A percentile compares a stretch with the other conserved stretches of the same genome.
Conservation (phyloP, 2,888 invertebrate genomes). For the Nineta flava region DNA sequence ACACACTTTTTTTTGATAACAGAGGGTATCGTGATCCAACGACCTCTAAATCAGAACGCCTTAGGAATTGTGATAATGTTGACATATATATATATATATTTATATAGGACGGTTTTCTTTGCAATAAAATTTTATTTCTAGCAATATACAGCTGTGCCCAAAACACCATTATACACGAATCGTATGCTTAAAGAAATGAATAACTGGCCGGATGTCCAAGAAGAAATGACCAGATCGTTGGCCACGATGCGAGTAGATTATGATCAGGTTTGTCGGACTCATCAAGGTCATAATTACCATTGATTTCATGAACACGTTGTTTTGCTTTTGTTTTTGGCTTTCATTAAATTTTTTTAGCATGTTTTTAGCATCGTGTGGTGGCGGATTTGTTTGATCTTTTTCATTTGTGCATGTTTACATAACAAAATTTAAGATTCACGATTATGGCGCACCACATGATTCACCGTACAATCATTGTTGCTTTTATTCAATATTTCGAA, state of each 20-base stretch:
- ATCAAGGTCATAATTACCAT: neutral
- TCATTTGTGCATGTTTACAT: too few relatives aligned
- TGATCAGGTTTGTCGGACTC: slow-evolving; percentile 41
- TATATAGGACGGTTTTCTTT: neutral
- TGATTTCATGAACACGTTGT: neutral
- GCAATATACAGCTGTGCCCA: slow-evolving; percentile 73
- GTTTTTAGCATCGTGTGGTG: neutral
- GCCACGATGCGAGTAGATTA: slow-evolving; percentile 98
- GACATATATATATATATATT: too few relatives aligned
- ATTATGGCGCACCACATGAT: too few relatives aligned
- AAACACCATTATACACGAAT: slow-evolving; percentile 86
- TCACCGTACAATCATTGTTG: too few relatives aligned
- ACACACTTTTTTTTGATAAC: too few relatives aligned
- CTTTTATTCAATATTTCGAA: too few relatives aligned
- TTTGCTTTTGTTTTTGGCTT: slow-evolving; percentile 3
- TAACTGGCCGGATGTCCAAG: slow-evolving; percentile 96
- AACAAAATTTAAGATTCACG: too few relatives aligned
- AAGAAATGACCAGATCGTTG: slow-evolving; percentile 95
- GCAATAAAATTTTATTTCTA: slow-evolving; percentile 16
- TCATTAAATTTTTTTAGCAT: neutral
- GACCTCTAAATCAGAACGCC: too few relatives aligned
- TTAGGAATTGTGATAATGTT: too few relatives aligned
- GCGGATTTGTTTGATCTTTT: slow-evolving; percentile 5
- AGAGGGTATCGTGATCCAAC: too few relatives aligned
- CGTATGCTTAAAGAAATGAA: slow-evolving; percentile 78